Percentiles rank a stretch among this genome's conserved stretches.
These are phyloP conservation scores for Steinernema khuongi DNA, from an alignment of 1,140 invertebrate species.

Conservation along the genomic window DNA sequence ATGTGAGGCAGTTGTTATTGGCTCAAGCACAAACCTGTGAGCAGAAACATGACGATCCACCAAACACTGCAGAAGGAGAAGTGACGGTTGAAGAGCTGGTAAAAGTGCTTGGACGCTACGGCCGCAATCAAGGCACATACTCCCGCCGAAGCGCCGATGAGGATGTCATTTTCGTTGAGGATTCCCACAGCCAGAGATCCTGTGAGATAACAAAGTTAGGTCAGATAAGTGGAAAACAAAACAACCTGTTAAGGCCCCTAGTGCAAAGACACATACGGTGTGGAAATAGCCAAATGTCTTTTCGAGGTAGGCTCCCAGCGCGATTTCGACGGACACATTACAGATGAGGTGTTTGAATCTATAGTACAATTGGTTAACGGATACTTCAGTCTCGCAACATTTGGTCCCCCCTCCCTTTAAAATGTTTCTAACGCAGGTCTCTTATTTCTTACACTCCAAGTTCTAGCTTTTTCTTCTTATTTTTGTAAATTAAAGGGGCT, in stretches of 20 bases:
- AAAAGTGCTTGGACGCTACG: background rate
- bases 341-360: background rate
- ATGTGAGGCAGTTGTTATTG: background rate
- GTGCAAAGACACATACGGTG: background rate
- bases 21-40: background rate
- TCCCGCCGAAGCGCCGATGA: constrained; percentile 11
- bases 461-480: no score
- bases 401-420: no score
- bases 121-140: constrained; percentile 15
- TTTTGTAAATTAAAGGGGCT: no score
- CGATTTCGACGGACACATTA: background rate
- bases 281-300: background rate
- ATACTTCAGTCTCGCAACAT: no score
- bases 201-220: background rate
- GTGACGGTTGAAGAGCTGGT: background rate
- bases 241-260: background rate
- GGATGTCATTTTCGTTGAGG: background rate
- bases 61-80: background rate
- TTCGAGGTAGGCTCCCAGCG: constrained; percentile 1
- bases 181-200: background rate
- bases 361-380: no score
- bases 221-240: background rate
- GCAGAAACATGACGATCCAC: background rate
- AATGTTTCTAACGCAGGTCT: no score
- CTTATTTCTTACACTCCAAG: no score